phyloP scores from a whole-genome alignment of 2,113 vertebrate genomes.

The Gobius niger region DNA sequence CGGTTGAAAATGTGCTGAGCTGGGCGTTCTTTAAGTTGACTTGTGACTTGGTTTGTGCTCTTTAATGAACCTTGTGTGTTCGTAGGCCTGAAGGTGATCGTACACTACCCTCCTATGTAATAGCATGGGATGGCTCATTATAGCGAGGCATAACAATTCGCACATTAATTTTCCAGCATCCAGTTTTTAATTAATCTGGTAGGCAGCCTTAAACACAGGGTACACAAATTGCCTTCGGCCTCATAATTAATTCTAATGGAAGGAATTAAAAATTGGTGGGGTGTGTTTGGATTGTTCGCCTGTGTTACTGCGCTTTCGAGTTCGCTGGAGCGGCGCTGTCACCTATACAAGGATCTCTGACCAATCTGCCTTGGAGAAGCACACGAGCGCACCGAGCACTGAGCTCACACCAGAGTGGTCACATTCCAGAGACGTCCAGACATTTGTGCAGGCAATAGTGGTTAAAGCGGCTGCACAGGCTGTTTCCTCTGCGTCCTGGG shows the following conservation, averaged over 20 bases:
- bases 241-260: slow-evolving; percentile 88
- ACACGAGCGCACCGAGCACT: slow-evolving; percentile 13
- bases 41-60: slow-evolving; percentile 72
- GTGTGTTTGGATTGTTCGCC: slow-evolving; percentile 79
- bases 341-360: slow-evolving; percentile 74
- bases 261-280: slow-evolving; percentile 80
- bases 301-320: slow-evolving; percentile 75
- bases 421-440: not conserved
- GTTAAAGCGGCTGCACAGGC: too few relatives aligned
- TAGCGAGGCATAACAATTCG: slow-evolving; percentile 81
- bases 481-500: too few relatives aligned
- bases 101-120: slow-evolving; percentile 79
- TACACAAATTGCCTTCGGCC: slow-evolving; percentile 84
- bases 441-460: too few relatives aligned
- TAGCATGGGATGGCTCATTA: slow-evolving; percentile 82
- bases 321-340: slow-evolving; percentile 79
- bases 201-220: slow-evolving; percentile 83
- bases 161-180: slow-evolving; percentile 84
- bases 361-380: slow-evolving; percentile 53
- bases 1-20: slow-evolving; percentile 60
- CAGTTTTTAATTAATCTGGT: slow-evolving; percentile 90
- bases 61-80: slow-evolving; percentile 76
- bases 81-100: slow-evolving; percentile 79
- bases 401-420: not conserved
- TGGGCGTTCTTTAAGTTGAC: slow-evolving; percentile 65